Percentiles rank a stretch among this genome's conserved stretches.
Evolutionary conservation across 2,888 invertebrate genomes (phyloP).

Genomic region (Mactromeris polynyma): DNA sequence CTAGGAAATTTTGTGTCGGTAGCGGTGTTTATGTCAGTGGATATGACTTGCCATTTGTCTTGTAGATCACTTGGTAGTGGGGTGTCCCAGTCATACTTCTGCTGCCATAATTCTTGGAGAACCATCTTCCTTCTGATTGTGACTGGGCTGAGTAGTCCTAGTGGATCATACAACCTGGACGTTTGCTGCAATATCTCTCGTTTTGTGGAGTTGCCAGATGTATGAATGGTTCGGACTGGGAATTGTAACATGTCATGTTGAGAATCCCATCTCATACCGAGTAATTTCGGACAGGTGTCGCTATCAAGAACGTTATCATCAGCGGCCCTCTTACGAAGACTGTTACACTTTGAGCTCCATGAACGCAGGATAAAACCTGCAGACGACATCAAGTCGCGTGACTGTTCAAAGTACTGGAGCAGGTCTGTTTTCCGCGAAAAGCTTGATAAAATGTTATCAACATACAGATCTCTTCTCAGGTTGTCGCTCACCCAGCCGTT

Average conservation of each 20-base stretch:
- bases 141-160: slow-evolving; percentile 44
- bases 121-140: slow-evolving; percentile 46
- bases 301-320: neutral
- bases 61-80: too few relatives aligned
- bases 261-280: slow-evolving; percentile 9
- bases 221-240: neutral
- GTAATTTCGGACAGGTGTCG: neutral
- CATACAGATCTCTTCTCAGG: neutral
- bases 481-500: neutral
- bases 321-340: slow-evolving; percentile 11
- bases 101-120: too few relatives aligned
- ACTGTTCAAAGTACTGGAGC: slow-evolving; percentile 26
- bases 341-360: slow-evolving; percentile 45
- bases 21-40: neutral
- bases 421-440: slow-evolving; percentile 20
- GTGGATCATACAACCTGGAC: slow-evolving; percentile 46
- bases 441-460: slow-evolving; percentile 8
- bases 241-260: neutral
- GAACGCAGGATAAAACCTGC: slow-evolving; percentile 56
- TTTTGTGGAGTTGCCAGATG: slow-evolving; percentile 20
- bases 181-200: slow-evolving; percentile 35
- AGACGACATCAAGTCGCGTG: slow-evolving; percentile 18
- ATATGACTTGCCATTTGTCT: too few relatives aligned
- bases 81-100: too few relatives aligned
- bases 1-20: neutral